These are phyloP conservation scores for Bombus pyrosoma DNA, from an alignment of 1,140 invertebrate species.

Conservation along the genomic window DNA sequence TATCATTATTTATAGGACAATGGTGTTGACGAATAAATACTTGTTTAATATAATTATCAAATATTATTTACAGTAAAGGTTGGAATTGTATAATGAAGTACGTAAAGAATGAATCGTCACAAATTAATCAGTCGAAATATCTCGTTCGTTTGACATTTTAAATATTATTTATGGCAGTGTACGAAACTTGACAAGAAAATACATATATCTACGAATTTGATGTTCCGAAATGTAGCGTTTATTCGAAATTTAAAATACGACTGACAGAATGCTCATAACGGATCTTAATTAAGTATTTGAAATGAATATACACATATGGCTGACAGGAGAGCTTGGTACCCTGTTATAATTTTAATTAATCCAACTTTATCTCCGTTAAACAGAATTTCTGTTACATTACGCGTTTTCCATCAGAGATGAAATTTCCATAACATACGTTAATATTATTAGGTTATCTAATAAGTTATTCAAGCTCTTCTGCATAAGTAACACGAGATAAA, in stretches of 20 bases:
- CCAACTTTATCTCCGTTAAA: background rate
- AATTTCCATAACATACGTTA: background rate
- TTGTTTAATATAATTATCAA: no score
- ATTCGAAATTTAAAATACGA: background rate
- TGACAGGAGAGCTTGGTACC: background rate
- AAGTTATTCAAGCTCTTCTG: background rate
- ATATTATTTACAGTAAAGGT: background rate
- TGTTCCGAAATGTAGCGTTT: background rate
- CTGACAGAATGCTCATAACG: no score
- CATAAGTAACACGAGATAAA: background rate
- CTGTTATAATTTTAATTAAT: background rate
- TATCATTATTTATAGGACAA: background rate
- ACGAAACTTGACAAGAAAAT: background rate
- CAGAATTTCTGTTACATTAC: conserved; percentile 1
- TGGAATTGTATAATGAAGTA: no score
- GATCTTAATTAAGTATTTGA: background rate
- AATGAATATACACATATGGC: background rate
- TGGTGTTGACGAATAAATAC: background rate
- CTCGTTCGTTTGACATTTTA: background rate
- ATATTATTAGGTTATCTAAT: background rate
- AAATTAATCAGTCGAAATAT: background rate
- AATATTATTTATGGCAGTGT: background rate
- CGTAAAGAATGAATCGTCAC: background rate
- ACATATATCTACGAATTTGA: background rate
- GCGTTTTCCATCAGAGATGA: background rate